Base-by-base conservation (phyloP, 2,888 invertebrate species). In the Agriopis marginaria region DNA sequence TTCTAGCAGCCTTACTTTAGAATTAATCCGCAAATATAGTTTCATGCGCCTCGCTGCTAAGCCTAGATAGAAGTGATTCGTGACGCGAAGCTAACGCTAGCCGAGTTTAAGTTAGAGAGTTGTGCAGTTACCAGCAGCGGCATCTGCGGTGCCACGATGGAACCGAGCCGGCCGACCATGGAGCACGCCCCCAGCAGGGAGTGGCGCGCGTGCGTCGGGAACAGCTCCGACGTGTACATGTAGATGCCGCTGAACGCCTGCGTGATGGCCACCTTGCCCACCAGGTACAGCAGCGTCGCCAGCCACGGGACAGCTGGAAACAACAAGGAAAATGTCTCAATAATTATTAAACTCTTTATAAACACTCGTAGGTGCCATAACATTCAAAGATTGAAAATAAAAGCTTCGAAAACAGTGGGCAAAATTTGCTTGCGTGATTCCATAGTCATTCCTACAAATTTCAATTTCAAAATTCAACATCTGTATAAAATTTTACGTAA, bases 101-200 rank as follows among this genome's bases (percentile, higher is more conserved):
- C 1, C 9, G 9, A 42, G 7, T 42, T 42, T 7, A 5, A 42
- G 42, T 42, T 42, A 0, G 47, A 12, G 47, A 6, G 32, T 14
- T 11, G 14, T 14, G 3, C 44, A 12, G 9, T 42, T 82, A 96
- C 96, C 90, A 97, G 83, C 32, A 97, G 84, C 0, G 96, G 96
- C 81, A 96, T 96, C 89, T 96, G 97, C 0, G 97, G 97, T 14
- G 97, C 96, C 62, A 96, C 85, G 87, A 97, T 97, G 17, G 96
- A 96, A 0, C 97, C 97, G 60, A 97, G 85, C n/a, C 97, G 92
- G 49, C 97, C 97, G 73, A 96, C 94, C 96, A 96, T 97, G 54
- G 96, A 96, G 86, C 97, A 97, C 77, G 96, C 93, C 12, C 96
- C 96, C 63, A 97, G 94, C 78, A 96, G 89, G 47, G 95, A 95